Conservation (phyloP, 2,797 vertebrate species). For the Heterohyrax brucei region DNA sequence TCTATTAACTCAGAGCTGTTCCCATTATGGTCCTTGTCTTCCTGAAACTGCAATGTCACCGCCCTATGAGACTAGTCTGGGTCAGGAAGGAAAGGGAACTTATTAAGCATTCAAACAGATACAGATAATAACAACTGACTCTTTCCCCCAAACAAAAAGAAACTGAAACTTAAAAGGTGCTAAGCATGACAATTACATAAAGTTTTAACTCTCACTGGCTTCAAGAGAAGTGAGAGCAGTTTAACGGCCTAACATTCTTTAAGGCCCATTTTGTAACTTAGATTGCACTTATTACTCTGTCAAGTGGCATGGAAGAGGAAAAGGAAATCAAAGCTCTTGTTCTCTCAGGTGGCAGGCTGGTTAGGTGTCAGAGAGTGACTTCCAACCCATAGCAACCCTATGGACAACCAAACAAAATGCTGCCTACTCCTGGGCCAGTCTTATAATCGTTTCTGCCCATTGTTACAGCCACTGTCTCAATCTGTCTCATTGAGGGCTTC, state of each 20-base stretch:
- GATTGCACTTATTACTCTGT: neutral
- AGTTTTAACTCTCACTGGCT: conserved; percentile 12
- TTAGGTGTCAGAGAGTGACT: too few species aligned
- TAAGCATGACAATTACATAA: neutral
- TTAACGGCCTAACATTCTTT: neutral
- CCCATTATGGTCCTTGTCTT: neutral
- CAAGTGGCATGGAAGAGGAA: neutral
- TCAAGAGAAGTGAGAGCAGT: neutral
- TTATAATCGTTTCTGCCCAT: too few species aligned
- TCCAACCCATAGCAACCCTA: too few species aligned
- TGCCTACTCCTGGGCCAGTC: too few species aligned
- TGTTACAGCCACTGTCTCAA: too few species aligned
- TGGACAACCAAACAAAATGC: too few species aligned
- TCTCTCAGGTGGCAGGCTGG: neutral
- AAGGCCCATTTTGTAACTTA: neutral
- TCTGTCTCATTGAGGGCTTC: too few species aligned
- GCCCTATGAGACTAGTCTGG: neutral
- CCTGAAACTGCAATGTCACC: neutral
- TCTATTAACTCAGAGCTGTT: neutral
- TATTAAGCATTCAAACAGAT: neutral
- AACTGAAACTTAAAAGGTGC: conserved; percentile 41
- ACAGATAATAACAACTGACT: conserved; percentile 1
- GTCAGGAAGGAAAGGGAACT: neutral
- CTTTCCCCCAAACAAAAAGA: conserved; percentile 28
- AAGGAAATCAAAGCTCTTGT: conserved; percentile 13